Conservation (phyloP, 2,797 vertebrate species). For the Rhynchonycteris naso region DNA sequence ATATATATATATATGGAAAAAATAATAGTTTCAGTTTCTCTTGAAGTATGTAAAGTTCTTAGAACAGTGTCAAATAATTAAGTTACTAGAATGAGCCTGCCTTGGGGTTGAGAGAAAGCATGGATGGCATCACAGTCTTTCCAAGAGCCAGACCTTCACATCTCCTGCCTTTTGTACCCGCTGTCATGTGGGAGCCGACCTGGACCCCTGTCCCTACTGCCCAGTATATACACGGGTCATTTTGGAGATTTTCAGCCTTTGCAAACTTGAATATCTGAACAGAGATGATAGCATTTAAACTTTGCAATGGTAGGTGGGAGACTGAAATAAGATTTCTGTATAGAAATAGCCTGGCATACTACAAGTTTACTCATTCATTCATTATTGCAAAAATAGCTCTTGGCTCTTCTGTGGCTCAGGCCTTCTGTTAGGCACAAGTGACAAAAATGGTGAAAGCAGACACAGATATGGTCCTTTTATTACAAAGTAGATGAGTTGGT, state of each 20-base stretch:
- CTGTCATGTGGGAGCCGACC: background rate
- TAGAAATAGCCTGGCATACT: background rate
- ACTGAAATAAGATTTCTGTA: background rate
- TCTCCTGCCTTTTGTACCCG: background rate
- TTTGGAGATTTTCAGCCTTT: background rate
- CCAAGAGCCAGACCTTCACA: background rate
- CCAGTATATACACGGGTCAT: background rate
- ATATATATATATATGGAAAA: background rate
- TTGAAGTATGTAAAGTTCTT: background rate
- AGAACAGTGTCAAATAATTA: background rate
- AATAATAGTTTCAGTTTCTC: background rate
- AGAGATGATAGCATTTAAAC: background rate
- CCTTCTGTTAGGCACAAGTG: background rate
- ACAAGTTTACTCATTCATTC: background rate
- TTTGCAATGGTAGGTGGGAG: background rate
- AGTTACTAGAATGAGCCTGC: background rate
- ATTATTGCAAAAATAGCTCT: background rate
- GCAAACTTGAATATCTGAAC: background rate
- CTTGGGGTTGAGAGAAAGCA: background rate
- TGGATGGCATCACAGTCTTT: background rate
- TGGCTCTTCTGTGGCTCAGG: background rate
- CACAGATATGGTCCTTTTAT: background rate
- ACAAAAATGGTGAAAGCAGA: background rate
- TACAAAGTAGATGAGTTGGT: background rate
- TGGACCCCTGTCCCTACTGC: background rate